Percentiles rank a stretch among this genome's conserved stretches.
Evolutionary conservation across 2,888 invertebrate species (phyloP).

Genomic region (Flabesymbios commensalis): DNA sequence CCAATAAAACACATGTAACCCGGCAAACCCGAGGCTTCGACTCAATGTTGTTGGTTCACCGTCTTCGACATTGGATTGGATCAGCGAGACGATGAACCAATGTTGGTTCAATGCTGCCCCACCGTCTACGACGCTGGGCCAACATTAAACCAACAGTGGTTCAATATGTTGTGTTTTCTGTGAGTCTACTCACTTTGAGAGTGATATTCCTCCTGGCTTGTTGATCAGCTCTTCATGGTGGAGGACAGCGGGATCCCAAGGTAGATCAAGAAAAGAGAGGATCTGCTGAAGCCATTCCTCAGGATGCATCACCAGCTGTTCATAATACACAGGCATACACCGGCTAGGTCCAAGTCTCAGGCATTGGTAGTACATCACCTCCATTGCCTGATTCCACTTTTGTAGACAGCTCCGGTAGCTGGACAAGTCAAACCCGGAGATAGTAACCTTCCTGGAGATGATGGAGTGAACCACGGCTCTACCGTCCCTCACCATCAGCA

Average conservation of each 20-base stretch:
- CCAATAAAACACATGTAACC: too few species aligned
- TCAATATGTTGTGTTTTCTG: too few species aligned
- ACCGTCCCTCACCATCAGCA: conserved; percentile 98
- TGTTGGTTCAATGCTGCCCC: too few species aligned
- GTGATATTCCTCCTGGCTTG: conserved; percentile 88
- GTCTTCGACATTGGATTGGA: too few species aligned
- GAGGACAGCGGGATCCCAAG: conserved; percentile 93
- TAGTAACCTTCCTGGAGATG: conserved; percentile 87
- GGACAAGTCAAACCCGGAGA: conserved; percentile 86
- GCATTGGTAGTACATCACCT: conserved; percentile 74
- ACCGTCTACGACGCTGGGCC: too few species aligned
- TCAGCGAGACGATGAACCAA: too few species aligned
- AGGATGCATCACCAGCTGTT: conserved; percentile 94
- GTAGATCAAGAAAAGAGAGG: conserved; percentile 83
- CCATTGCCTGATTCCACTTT: conserved; percentile 96
- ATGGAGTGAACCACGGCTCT: conserved; percentile 98
- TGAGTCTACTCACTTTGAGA: conserved; percentile 86
- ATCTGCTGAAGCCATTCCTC: conserved; percentile 72
- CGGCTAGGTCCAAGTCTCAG: conserved; percentile 60
- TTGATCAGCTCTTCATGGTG: conserved; percentile 98
- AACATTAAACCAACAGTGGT: too few species aligned
- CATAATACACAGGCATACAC: conserved; percentile 92
- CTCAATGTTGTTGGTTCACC: too few species aligned
- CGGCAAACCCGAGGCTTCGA: too few species aligned
- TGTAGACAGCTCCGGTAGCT: conserved; percentile 89